Evolutionary conservation across 2,113 vertebrate species (phyloP).

Genomic region (Edolisoma coerulescens): DNA sequence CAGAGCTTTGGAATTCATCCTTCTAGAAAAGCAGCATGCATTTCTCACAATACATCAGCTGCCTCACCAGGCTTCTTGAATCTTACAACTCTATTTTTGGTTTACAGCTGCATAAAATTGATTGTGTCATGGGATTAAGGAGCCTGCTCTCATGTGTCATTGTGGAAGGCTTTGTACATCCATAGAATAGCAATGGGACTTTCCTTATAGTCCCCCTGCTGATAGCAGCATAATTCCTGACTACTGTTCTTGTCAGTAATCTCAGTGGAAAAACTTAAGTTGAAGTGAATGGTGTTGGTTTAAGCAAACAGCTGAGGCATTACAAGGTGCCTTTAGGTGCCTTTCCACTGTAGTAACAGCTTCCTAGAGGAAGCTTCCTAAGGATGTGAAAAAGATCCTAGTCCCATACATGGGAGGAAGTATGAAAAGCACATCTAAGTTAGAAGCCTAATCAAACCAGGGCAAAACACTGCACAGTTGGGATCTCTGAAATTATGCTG

Average conservation of each 20-base stretch:
- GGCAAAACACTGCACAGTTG: neutral
- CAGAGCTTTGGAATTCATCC: neutral
- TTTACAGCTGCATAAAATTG: slow-evolving; percentile 47
- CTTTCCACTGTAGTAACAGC: neutral
- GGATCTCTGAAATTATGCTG: neutral
- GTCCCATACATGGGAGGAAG: neutral
- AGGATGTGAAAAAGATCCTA: neutral
- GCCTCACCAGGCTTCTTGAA: neutral
- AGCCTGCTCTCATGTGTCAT: neutral
- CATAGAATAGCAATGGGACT: neutral
- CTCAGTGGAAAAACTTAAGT: slow-evolving; percentile 1
- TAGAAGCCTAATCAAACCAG: neutral
- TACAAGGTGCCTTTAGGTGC: neutral
- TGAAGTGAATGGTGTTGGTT: neutral
- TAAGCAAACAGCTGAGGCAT: slow-evolving; percentile 20
- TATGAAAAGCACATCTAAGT: neutral
- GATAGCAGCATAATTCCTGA: neutral
- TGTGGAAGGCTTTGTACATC: neutral
- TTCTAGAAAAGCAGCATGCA: neutral
- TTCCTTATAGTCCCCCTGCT: neutral
- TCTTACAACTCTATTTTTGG: slow-evolving; percentile 25
- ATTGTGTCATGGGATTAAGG: slow-evolving; percentile 28
- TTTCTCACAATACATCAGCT: slow-evolving; percentile 6
- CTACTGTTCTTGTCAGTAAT: slow-evolving; percentile 44
- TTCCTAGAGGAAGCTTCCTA: neutral